Base-by-base conservation (phyloP, 2,888 invertebrate genomes). In the Ferrisia virgata region DNA sequence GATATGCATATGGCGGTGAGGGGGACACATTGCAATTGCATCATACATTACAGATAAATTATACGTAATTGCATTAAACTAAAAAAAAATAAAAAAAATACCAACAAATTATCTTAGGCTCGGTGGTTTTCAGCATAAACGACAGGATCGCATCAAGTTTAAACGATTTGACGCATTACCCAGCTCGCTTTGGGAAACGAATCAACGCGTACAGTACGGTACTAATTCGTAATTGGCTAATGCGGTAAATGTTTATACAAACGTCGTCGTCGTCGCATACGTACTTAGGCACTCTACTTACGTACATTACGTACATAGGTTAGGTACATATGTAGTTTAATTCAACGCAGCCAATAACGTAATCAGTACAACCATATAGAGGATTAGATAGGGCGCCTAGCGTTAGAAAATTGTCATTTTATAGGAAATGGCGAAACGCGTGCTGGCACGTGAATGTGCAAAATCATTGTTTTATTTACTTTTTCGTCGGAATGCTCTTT, bases 381-480 rank as follows among this genome's bases (percentile, higher is more conserved):
- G 18, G 47, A 47, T 47, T 18, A 47, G 47, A n/a, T n/a, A n/a
- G n/a, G n/a, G 43, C 13, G 28, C 58, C n/a, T 9, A 64, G 9
- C 28, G 58, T 28, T 18, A n/a, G 47, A 64, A 64, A 28, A 64
- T 64, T 64, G 58, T 64, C 58, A 64, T 28, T 64, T 64, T 28
- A 28, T 64, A 18, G n/a, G 18, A 22, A 64, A 64, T 13, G 28
- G 9, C 58, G 28, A 64, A 9, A 13, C 25, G 58, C 11, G 58
- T 11, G 58, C 28, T 64, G 58, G 13, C 28, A 25, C 1, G 58
- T 64, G 11, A 64, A 64, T 28, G 58, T 64, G 25, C n/a, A 64
- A 64, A 64, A 64, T 64, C 9, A 2, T 64, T 64, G 58, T 64
- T 64, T 64, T 64, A 64, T 64, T 64, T 64, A 64, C 58, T 64